These are phyloP conservation scores for Ceratosolen solmsi DNA, from an alignment of 1,140 invertebrate species.

Conservation along the genomic window DNA sequence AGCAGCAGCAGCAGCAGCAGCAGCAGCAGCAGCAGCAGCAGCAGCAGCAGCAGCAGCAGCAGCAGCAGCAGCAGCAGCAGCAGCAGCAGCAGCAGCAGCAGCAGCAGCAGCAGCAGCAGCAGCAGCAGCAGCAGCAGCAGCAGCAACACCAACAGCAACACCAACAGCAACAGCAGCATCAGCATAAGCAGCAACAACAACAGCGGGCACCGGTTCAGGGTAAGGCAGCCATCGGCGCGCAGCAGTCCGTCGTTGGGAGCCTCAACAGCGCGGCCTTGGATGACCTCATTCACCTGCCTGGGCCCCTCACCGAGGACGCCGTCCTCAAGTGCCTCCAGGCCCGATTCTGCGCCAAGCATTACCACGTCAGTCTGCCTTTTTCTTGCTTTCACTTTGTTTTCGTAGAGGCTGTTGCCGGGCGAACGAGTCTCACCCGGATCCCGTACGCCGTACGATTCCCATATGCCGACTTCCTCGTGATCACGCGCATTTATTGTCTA, in stretches of 20 bases:
- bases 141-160: slow-evolving; percentile 18
- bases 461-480: too few species aligned
- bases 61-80: slow-evolving; percentile 70
- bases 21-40: slow-evolving; percentile 36
- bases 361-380: slow-evolving; percentile 81
- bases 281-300: slow-evolving; percentile 92
- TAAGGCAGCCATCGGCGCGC: background rate
- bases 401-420: background rate
- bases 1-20: slow-evolving; percentile 51
- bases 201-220: background rate
- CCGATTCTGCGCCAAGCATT: slow-evolving; percentile 88
- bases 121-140: slow-evolving; percentile 42
- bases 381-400: slow-evolving; percentile 19
- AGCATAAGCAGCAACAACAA: slow-evolving; percentile 56
- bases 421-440: background rate
- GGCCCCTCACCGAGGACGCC: slow-evolving; percentile 94
- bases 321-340: slow-evolving; percentile 92
- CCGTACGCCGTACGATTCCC: background rate
- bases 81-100: slow-evolving; percentile 68
- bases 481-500: background rate
- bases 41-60: slow-evolving; percentile 63
- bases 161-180: slow-evolving; percentile 41
- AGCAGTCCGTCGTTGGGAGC: slow-evolving; percentile 15
- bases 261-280: slow-evolving; percentile 74
- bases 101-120: slow-evolving; percentile 38